Base-by-base conservation (phyloP, 2,797 vertebrate species). In the Anolis apletophallus region DNA sequence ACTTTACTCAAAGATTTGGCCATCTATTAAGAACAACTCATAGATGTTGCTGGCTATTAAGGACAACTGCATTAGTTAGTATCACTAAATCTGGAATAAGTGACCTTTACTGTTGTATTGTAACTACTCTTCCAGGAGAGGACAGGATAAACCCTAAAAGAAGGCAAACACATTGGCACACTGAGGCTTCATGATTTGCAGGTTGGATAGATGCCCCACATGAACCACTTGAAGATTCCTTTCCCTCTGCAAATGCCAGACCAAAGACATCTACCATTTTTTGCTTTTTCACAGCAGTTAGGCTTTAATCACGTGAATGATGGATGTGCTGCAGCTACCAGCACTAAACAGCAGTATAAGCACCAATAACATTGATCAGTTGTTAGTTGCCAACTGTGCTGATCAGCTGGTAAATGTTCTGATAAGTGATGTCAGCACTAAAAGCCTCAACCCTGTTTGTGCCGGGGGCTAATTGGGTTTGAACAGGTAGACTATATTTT, bases 361-460 rank as follows among this genome's bases (percentile, higher is more conserved):
- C 75, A 87, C 55, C 81, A 74, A 79, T 80, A 84, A 73, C 29
- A 50, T 54, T 79, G 86, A 83, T 87, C 75, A 79, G 68, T 76
- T 83, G 81, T 67, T 67, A 83, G 75, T 17, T 61, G 55, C 57
- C 81, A 84, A 74, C n/a, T 87, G 68, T 40, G 86, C 57, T 5
- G 46, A 84, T 83, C 81, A 80, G 75, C 75, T 84, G 68, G 46
- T 46, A 87, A 83, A 34, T n/a, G 50, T 79, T 40, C n/a, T 79
- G 67, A 54, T 84, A 80, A 83, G 57, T 23, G 68, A 74, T 54
- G 68, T 73, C 80, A 61, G 69, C 57, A 73, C 52, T 80, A 36
- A 73, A 80, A 55, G 32, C 75, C 29, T 67, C 75, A 8, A 64
- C 57, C 67, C 50, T 61, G 16, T 32, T 83, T 87, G 17, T 23